Conservation (phyloP, 1,140 invertebrate species). For the Limonius californicus region DNA sequence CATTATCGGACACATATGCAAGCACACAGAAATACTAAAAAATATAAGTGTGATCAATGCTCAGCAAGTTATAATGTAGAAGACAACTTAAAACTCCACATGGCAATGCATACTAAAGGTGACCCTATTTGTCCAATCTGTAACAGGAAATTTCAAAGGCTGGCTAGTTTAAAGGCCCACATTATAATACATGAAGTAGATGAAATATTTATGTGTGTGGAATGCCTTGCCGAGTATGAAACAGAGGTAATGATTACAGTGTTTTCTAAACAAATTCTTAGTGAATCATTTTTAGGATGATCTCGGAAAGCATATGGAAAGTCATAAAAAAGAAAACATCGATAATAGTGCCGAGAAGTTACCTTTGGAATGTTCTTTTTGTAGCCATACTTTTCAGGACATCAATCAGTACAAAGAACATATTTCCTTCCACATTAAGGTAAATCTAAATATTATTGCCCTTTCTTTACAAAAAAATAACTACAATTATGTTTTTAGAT, state of each 20-base stretch:
- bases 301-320: conserved; percentile 52
- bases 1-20: conserved; percentile 30
- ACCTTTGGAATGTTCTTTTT: conserved; percentile 37
- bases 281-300: conserved; percentile 54
- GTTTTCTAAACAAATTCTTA: too few species aligned
- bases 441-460: conserved; percentile 35
- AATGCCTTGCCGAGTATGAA: conserved; percentile 67
- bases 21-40: conserved; percentile 60
- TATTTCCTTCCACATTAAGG: conserved; percentile 54
- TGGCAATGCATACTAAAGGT: conserved; percentile 56
- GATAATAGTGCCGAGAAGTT: conserved; percentile 33
- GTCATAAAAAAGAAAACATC: conserved; percentile 48
- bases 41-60: conserved; percentile 59
- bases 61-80: conserved; percentile 61
- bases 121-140: conserved; percentile 63
- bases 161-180: conserved; percentile 70
- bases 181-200: conserved; percentile 65
- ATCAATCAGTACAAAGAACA: conserved; percentile 43
- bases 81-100: conserved; percentile 55
- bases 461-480: too few species aligned
- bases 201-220: conserved; percentile 63
- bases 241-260: conserved; percentile 59
- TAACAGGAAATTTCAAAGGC: conserved; percentile 57
- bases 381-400: conserved; percentile 38
- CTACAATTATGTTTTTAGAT: conserved; percentile 27